A percentile compares a stretch with the other conserved stretches of the same genome.
phyloP scores from a whole-genome alignment of 2,888 invertebrate genomes.

The Disparrhopalites patrizii region DNA sequence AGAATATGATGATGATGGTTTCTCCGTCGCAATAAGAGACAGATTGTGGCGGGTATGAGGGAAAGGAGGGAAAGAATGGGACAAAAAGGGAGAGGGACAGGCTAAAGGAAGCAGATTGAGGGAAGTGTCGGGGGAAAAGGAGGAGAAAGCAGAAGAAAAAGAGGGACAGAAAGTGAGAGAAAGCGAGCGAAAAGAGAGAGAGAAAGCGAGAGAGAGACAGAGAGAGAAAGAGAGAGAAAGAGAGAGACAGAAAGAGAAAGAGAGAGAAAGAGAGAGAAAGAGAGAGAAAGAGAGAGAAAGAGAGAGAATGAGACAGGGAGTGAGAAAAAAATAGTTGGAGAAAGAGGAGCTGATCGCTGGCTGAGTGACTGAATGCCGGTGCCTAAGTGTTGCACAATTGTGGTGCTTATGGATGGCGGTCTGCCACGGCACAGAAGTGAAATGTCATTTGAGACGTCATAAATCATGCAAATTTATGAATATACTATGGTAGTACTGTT shows the following conservation, averaged over 20 bases:
- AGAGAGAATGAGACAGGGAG: constrained; percentile 4
- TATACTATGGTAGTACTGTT: constrained; percentile 24
- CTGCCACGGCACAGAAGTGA: constrained; percentile 43
- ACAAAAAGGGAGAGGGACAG: not conserved
- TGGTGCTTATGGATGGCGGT: constrained; percentile 33
- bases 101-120: not conserved
- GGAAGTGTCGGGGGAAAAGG: not conserved
- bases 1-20: constrained; percentile 2
- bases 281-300: constrained; percentile 1
- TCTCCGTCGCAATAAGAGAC: not conserved
- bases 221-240: too few relatives aligned
- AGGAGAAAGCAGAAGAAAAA: not conserved
- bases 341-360: constrained; percentile 14
- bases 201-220: too few relatives aligned
- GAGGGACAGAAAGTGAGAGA: too few relatives aligned
- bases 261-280: constrained; percentile 9
- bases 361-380: constrained; percentile 23
- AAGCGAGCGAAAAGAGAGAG: too few relatives aligned
- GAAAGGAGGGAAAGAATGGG: not conserved
- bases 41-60: not conserved
- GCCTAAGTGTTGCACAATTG: constrained; percentile 40
- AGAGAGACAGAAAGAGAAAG: not conserved
- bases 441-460: constrained; percentile 47
- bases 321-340: constrained; percentile 5
- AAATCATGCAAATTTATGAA: constrained; percentile 49